Percentiles rank a stretch among this genome's conserved stretches.
These are phyloP conservation scores for Corythaeola cristata DNA, from an alignment of 2,113 vertebrate species.

Conservation along the genomic window DNA sequence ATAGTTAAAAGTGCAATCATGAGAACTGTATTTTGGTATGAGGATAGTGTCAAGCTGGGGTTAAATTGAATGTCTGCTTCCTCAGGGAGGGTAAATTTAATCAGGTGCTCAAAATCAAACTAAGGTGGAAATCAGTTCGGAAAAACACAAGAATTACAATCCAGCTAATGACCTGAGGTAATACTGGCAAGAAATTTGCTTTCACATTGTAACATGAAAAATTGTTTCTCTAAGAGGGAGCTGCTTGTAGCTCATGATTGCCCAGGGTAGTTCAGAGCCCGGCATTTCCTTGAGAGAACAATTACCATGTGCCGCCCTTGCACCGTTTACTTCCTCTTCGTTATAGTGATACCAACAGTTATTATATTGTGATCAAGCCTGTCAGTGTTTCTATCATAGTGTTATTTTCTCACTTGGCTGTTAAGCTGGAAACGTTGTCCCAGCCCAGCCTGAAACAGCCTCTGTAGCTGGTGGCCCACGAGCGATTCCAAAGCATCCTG, in stretches of 20 bases:
- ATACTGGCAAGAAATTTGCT: constrained; percentile 56
- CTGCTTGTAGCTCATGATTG: background rate
- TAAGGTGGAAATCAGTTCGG: constrained; percentile 62
- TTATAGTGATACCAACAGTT: background rate
- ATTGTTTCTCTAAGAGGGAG: constrained; percentile 44
- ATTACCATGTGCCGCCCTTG: constrained; percentile 32
- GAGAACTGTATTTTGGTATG: background rate
- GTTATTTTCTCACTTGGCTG: background rate
- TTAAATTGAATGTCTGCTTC: constrained; percentile 53
- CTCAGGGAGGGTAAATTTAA: constrained; percentile 63
- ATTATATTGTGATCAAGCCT: constrained; percentile 20
- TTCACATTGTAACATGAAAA: constrained; percentile 46
- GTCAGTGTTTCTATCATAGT: background rate
- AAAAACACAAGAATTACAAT: constrained; percentile 63
- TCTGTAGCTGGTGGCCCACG: background rate
- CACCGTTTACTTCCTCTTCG: constrained; percentile 11
- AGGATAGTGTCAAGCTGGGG: background rate
- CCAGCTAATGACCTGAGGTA: constrained; percentile 67
- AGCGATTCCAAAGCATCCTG: background rate
- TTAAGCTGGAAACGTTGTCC: background rate
- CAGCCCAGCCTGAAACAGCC: background rate
- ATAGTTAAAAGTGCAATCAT: background rate
- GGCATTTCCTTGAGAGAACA: constrained; percentile 33
- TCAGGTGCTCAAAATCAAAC: constrained; percentile 66
- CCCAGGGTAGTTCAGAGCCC: background rate